These are phyloP conservation scores for Polyergus mexicanus DNA, from an alignment of 1,140 invertebrate genomes.

Conservation along the genomic window DNA sequence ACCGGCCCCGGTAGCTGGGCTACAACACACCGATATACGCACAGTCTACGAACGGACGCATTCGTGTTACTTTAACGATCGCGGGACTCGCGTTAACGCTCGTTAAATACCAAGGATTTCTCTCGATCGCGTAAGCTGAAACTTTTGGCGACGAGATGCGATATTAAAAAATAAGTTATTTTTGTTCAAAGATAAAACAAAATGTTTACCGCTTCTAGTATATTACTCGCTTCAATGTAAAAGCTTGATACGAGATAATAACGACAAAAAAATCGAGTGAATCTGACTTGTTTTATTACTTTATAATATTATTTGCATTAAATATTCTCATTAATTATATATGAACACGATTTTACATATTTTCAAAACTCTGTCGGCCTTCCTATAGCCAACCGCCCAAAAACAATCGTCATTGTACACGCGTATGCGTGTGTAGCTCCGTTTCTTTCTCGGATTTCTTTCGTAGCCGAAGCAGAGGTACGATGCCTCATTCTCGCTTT, in stretches of 20 bases:
- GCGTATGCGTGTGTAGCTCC: neutral
- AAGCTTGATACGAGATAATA: neutral
- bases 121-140: constrained; percentile 16
- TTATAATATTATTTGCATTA: constrained; percentile 9
- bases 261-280: no score
- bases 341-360: no score
- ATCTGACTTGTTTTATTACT: neutral
- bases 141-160: constrained; percentile 15
- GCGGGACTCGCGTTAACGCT: constrained; percentile 45
- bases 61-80: constrained; percentile 63
- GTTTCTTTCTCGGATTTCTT: neutral
- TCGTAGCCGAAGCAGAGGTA: constrained; percentile 25
- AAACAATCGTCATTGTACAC: constrained; percentile 5
- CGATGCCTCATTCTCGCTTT: constrained; percentile 55
- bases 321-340: no score
- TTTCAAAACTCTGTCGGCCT: no score
- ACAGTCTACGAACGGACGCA: constrained; percentile 57
- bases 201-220: neutral
- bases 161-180: constrained; percentile 18
- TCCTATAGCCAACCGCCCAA: neutral
- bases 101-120: constrained; percentile 56
- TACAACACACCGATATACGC: constrained; percentile 45
- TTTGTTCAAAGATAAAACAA: neutral
- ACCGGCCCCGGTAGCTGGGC: constrained; percentile 51
- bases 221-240: neutral